Conservation (phyloP, 92 coral and sea anemone species). For the Epizoanthus rinbou region DNA sequence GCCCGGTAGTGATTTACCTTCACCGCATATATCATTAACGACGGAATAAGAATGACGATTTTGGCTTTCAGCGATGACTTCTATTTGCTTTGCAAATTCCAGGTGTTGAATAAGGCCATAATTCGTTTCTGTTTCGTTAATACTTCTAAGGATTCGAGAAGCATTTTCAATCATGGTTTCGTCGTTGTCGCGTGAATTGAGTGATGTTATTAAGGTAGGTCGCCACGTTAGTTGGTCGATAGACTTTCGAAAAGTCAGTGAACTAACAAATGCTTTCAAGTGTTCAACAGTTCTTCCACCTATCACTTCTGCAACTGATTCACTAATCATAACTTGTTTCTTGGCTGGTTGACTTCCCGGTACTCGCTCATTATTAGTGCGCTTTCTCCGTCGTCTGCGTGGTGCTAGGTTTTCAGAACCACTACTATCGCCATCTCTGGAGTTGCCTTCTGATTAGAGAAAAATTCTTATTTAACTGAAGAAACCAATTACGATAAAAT, state of each 20-base stretch:
- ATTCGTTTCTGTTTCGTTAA: conserved; percentile 1
- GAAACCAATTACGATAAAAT: too few relatives aligned
- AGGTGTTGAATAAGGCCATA: conserved; percentile 10
- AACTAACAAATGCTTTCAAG: neutral
- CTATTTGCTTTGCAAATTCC: conserved; percentile 6
- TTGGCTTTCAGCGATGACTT: conserved; percentile 7
- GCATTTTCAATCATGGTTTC: conserved; percentile 2
- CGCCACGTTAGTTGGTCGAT: conserved; percentile 12
- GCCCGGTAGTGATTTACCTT: neutral
- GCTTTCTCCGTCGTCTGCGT: too few relatives aligned
- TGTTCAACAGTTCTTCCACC: neutral
- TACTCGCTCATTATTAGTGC: too few relatives aligned
- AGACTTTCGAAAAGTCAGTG: neutral
- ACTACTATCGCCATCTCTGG: too few relatives aligned
- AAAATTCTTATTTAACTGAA: too few relatives aligned
- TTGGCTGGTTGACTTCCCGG: neutral
- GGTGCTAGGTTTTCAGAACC: too few relatives aligned
- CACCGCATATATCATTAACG: conserved; percentile 4
- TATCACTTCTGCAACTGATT: conserved; percentile 7
- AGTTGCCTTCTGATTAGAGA: too few relatives aligned
- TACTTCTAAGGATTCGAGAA: conserved; percentile 3
- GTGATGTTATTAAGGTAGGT: neutral
- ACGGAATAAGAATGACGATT: conserved; percentile 11
- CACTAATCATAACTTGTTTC: conserved; percentile 8
- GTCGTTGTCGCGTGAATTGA: neutral